Evolutionary conservation across 2,888 invertebrate genomes (phyloP), one percentile per base, ranked within the genome.

Genomic region (Laothoe populi): DNA sequence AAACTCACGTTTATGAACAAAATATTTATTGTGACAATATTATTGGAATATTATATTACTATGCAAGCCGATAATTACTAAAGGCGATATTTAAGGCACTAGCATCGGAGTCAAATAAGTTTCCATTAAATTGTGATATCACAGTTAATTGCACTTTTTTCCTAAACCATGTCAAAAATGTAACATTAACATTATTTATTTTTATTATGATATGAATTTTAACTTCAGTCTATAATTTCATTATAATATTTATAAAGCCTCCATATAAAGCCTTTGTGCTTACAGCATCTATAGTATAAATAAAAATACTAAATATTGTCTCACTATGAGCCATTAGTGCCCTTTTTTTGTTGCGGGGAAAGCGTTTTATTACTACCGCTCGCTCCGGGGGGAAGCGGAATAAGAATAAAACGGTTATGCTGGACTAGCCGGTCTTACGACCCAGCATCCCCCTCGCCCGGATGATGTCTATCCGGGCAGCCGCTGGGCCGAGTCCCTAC

Each of bases 81-180:
- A 38, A 38, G 13, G 13, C 31, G 16, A 19, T 44, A 7, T n/a
- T 44, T 44, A 44, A 44, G 44, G 48, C 48, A 48, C 48, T 48
- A 24, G 24, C 24, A 24, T 48, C 5, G n/a, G 26, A 26, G n/a
- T 24, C 21, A 4, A 46, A 11, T 48, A 24, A 24, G 4, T 2
- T 24, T n/a, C n/a, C 4, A 4, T 26, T 7, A 11, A 16, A 46
- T 23, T 48, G n/a, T 5, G 7, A 48, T 48, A 48, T 48, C 48
- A 48, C 48, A 48, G 24, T n/a, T 26, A 13, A 46, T 21, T 46
- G 48, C 48, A 24, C n/a, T n/a, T 26, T n/a, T 48, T 24, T n/a
- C n/a, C 48, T 46, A 11, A 23, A 46, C 11, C 23, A 3, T n/a
- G 21, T 46, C 11, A 4, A 46, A 11, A 23, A 8, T 46, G 13